phyloP scores from a whole-genome alignment of 2,888 invertebrate genomes.

The Sinotaia quadrata region DNA sequence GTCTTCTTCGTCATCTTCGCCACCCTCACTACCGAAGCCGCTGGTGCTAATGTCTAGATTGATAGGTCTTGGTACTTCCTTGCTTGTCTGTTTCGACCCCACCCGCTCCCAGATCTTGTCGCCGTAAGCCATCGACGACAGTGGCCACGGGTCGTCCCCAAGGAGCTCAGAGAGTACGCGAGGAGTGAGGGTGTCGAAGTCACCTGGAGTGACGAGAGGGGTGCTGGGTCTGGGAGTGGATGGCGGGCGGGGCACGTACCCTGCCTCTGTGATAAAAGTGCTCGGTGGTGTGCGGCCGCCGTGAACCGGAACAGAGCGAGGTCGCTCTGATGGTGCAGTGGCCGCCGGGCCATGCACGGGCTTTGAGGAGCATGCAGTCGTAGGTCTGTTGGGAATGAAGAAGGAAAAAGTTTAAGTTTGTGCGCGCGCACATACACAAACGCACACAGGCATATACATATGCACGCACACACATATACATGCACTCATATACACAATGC shows the following conservation, averaged over 20 bases:
- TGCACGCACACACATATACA: background rate
- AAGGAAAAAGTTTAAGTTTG: background rate
- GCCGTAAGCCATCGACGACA: conserved; percentile 23
- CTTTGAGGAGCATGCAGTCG: conserved; percentile 37
- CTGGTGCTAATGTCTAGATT: conserved; percentile 44
- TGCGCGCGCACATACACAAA: background rate
- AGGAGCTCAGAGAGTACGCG: conserved; percentile 49
- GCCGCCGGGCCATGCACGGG: conserved; percentile 10
- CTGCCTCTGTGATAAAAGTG: background rate
- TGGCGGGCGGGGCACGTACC: background rate
- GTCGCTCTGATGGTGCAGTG: conserved; percentile 38
- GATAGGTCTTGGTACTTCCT: background rate
- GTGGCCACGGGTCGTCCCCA: conserved; percentile 10
- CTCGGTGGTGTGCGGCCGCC: conserved; percentile 31
- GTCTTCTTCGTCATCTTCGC: conserved; percentile 33
- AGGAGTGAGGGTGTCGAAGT: conserved; percentile 54
- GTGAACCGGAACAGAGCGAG: conserved; percentile 49
- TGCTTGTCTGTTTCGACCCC: background rate
- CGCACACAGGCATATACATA: background rate
- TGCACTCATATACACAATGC: background rate
- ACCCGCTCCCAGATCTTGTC: conserved; percentile 21
- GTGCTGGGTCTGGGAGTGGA: conserved; percentile 42
- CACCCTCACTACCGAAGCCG: conserved; percentile 50
- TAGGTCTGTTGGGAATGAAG: conserved; percentile 42
- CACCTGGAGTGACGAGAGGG: conserved; percentile 45